Percentiles rank a stretch among this genome's conserved stretches.
phyloP scores from a whole-genome alignment of 2,113 vertebrate species.

The Aramus guarauna region DNA sequence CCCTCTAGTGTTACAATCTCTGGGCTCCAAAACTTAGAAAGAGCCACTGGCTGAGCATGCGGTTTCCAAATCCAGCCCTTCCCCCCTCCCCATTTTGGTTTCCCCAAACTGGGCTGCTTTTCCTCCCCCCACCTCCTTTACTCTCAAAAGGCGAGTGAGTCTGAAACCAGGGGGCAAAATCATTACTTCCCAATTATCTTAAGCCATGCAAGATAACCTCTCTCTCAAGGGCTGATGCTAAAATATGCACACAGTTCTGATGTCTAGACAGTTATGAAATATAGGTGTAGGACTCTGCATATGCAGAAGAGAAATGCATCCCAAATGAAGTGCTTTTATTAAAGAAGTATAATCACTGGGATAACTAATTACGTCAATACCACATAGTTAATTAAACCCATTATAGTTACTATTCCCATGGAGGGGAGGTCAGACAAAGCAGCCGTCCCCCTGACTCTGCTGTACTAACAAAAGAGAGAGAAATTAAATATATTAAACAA shows the following conservation, averaged over 20 bases:
- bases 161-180: constrained; percentile 73
- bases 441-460: constrained; percentile 40
- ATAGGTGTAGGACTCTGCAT: constrained; percentile 53
- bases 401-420: constrained; percentile 76
- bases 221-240: constrained; percentile 63
- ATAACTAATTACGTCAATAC: constrained; percentile 80
- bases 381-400: constrained; percentile 82
- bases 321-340: constrained; percentile 79
- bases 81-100: constrained; percentile 3
- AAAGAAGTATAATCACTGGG: constrained; percentile 75
- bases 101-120: constrained; percentile 23
- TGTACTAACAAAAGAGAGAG: constrained; percentile 66
- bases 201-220: constrained; percentile 70
- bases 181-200: constrained; percentile 76
- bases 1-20: constrained; percentile 10
- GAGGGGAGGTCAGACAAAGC: constrained; percentile 73
- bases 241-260: constrained; percentile 65
- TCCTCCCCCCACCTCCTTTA: constrained; percentile 17
- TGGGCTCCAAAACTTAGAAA: constrained; percentile 33
- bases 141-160: constrained; percentile 1
- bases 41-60: not conserved
- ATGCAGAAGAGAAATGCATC: constrained; percentile 63
- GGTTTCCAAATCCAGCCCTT: constrained; percentile 50
- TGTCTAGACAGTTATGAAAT: constrained; percentile 76
- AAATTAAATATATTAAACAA: constrained; percentile 72